Evolutionary conservation across 2,113 vertebrate species (phyloP).

Genomic region (Odobenus rosmarus): DNA sequence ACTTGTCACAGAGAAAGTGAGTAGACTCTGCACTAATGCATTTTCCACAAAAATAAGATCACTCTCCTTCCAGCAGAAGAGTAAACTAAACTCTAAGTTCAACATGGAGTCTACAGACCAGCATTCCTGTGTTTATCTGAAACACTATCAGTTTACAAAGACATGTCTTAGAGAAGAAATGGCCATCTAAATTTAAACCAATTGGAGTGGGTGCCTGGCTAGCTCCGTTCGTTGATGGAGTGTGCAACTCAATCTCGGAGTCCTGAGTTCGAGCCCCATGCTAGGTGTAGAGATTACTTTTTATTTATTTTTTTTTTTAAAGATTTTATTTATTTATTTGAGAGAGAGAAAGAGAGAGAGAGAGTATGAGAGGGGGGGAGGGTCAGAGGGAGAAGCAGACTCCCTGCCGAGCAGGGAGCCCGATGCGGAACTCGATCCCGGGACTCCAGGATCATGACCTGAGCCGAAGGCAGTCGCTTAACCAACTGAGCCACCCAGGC

Average conservation of each 20-base stretch:
- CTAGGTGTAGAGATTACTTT: background rate
- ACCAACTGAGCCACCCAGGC: no score
- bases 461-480: no score
- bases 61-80: background rate
- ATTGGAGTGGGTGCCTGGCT: background rate
- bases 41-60: slow-evolving; percentile 28
- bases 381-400: no score
- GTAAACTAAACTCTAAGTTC: slow-evolving; percentile 32
- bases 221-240: background rate
- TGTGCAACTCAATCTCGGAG: background rate
- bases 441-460: no score
- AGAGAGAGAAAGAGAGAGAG: no score
- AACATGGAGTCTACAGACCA: background rate
- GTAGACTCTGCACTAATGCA: background rate
- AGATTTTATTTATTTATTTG: no score
- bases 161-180: slow-evolving; percentile 22
- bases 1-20: background rate
- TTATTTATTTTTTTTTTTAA: no score
- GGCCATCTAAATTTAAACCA: background rate
- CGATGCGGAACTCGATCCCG: no score
- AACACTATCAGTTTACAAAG: slow-evolving; percentile 3
- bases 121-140: background rate
- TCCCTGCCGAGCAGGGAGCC: no score
- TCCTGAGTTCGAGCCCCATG: background rate
- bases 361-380: no score